A percentile compares a stretch with the other conserved stretches of the same genome.
Conservation (phyloP, 1,140 invertebrate genomes). For the Dufourea novaeangliae region DNA sequence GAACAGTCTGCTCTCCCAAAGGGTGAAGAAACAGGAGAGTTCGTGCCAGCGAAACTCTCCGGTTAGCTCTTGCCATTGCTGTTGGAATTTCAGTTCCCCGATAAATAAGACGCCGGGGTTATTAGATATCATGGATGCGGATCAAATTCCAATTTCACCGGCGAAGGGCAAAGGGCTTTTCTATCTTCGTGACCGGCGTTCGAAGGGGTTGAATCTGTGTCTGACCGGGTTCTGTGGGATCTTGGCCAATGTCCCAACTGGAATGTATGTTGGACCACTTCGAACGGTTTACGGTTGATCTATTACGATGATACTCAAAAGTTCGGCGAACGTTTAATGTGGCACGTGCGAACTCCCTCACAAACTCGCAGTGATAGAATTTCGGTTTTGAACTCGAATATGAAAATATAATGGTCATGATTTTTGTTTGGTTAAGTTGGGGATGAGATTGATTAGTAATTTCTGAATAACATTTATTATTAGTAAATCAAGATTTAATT, state of each 20-base stretch:
- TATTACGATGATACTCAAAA: neutral
- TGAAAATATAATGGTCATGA: too few relatives aligned
- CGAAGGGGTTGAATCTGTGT: constrained; percentile 46
- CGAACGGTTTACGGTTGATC: constrained; percentile 25
- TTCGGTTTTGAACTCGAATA: too few relatives aligned
- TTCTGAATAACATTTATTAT: too few relatives aligned
- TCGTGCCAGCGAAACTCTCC: constrained; percentile 29
- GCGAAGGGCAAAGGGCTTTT: constrained; percentile 45
- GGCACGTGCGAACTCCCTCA: neutral
- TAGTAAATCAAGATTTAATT: too few relatives aligned
- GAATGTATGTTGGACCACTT: neutral
- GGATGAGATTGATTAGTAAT: too few relatives aligned
- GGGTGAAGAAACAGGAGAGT: constrained; percentile 12
- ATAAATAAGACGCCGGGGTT: constrained; percentile 68
- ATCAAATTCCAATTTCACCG: constrained; percentile 70
- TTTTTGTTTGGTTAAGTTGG: too few relatives aligned
- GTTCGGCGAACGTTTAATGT: neutral
- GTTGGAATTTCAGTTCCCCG: constrained; percentile 60
- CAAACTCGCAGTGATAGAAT: neutral
- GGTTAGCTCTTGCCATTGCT: constrained; percentile 27
- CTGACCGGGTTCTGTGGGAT: constrained; percentile 13
- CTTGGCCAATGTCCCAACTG: constrained; percentile 27
- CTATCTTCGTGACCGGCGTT: neutral
- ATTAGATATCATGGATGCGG: constrained; percentile 67
- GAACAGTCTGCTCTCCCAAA: neutral